These are phyloP conservation scores for Brachyhypopomus occidentalis DNA, from an alignment of 2,113 vertebrate species.

Conservation along the genomic window DNA sequence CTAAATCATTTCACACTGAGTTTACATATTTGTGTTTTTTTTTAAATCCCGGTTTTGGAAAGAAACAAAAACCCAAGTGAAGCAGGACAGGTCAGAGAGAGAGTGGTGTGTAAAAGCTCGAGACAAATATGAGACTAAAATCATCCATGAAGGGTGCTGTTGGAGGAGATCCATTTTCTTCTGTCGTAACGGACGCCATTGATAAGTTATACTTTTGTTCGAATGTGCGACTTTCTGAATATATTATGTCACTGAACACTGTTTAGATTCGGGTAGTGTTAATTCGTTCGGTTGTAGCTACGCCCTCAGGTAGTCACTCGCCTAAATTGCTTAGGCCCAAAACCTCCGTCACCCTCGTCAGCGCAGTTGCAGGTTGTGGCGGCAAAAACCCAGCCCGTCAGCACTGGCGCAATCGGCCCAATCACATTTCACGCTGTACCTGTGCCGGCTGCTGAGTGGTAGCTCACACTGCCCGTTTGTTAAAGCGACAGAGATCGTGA, in stretches of 20 bases:
- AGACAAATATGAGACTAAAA: no score
- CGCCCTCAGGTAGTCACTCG: no score
- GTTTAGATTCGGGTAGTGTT: no score
- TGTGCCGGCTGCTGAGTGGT: background rate
- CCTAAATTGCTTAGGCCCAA: no score
- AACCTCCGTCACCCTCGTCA: background rate
- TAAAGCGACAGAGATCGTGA: slow-evolving; percentile 12
- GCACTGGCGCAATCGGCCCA: background rate
- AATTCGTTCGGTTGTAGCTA: no score
- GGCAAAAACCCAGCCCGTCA: background rate
- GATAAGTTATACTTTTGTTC: no score
- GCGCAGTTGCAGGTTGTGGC: background rate
- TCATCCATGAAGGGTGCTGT: no score
- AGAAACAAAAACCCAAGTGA: background rate
- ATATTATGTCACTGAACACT: no score
- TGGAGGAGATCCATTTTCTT: no score
- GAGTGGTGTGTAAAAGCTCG: no score
- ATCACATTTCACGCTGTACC: background rate
- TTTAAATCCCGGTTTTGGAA: background rate
- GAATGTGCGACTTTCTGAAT: no score
- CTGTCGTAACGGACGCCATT: no score
- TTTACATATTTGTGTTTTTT: background rate
- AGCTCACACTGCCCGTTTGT: background rate
- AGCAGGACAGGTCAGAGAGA: background rate
- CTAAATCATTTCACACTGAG: background rate